Percentiles rank a stretch among this genome's conserved stretches.
These are phyloP conservation scores for Ochropleura leucogaster DNA, from an alignment of 2,888 invertebrate species.

Conservation along the genomic window DNA sequence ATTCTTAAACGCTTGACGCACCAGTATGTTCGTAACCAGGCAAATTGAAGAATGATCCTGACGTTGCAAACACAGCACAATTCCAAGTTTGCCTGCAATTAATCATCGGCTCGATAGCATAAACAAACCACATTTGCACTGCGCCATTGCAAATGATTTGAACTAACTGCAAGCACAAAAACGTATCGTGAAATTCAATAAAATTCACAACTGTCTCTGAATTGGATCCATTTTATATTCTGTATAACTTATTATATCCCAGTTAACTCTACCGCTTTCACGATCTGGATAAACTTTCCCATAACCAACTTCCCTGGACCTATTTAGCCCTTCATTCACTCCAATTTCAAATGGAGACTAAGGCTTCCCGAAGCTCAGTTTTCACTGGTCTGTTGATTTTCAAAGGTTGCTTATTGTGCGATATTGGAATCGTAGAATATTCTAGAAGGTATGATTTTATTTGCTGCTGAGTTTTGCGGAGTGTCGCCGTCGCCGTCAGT, in stretches of 20 bases:
- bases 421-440: slow-evolving; percentile 63
- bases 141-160: slow-evolving; percentile 8
- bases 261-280: not conserved
- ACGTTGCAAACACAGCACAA: not conserved
- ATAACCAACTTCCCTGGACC: slow-evolving; percentile 22
- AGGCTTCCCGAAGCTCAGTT: slow-evolving; percentile 44
- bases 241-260: not conserved
- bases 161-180: not conserved
- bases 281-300: slow-evolving; percentile 12
- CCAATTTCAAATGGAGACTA: not conserved
- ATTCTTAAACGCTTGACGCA: not conserved
- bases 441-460: slow-evolving; percentile 65
- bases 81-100: not conserved
- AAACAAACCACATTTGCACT: not conserved
- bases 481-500: slow-evolving; percentile 52
- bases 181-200: not conserved
- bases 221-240: slow-evolving; percentile 12
- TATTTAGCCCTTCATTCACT: not conserved
- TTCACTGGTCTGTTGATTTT: slow-evolving; percentile 56
- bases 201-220: slow-evolving; percentile 3
- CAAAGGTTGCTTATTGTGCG: slow-evolving; percentile 72
- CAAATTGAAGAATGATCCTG: not conserved
- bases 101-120: not conserved
- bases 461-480: slow-evolving; percentile 35
- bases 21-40: not conserved